Percentiles rank a stretch among this genome's conserved stretches.
Conservation (phyloP, 2,113 vertebrate genomes). For the Eulemur rufifrons region DNA sequence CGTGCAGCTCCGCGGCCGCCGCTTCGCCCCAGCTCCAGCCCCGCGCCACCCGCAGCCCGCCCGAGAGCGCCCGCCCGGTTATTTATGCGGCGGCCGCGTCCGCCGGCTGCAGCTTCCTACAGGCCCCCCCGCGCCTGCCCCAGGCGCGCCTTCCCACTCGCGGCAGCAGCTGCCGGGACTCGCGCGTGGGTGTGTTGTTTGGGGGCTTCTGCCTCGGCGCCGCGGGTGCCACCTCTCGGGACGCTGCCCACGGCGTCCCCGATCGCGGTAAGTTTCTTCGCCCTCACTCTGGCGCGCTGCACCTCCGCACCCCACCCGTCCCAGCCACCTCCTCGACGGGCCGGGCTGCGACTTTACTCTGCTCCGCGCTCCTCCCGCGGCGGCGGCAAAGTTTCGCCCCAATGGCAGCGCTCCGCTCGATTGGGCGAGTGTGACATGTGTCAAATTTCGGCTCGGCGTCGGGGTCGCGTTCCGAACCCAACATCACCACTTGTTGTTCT, state of each 20-base stretch:
- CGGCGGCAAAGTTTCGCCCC: conserved; percentile 68
- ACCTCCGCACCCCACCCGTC: conserved; percentile 17
- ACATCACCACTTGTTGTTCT: conserved; percentile 55
- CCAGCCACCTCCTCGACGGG: conserved; percentile 21
- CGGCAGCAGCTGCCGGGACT: conserved; percentile 38
- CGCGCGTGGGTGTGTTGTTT: conserved; percentile 58
- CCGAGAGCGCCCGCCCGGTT: conserved; percentile 54
- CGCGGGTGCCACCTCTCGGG: conserved; percentile 68
- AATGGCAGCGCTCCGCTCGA: neutral
- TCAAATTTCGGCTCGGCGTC: conserved; percentile 69
- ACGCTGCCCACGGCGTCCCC: conserved; percentile 62
- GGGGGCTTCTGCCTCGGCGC: conserved; percentile 41
- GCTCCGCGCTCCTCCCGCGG: neutral
- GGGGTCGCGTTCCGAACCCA: neutral
- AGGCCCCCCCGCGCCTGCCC: neutral
- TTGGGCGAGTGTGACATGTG: conserved; percentile 76
- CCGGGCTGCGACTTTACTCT: conserved; percentile 33
- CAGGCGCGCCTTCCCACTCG: conserved; percentile 13
- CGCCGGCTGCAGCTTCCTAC: neutral
- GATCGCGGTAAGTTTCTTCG: conserved; percentile 78
- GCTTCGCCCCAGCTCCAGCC: conserved; percentile 41
- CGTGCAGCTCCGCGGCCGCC: conserved; percentile 77
- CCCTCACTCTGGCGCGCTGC: neutral
- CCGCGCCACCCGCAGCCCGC: conserved; percentile 51
- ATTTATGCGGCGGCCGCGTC: conserved; percentile 60